Evolutionary conservation across 2,888 invertebrate species (phyloP).

Genomic region (Hyposoter dolosus): DNA sequence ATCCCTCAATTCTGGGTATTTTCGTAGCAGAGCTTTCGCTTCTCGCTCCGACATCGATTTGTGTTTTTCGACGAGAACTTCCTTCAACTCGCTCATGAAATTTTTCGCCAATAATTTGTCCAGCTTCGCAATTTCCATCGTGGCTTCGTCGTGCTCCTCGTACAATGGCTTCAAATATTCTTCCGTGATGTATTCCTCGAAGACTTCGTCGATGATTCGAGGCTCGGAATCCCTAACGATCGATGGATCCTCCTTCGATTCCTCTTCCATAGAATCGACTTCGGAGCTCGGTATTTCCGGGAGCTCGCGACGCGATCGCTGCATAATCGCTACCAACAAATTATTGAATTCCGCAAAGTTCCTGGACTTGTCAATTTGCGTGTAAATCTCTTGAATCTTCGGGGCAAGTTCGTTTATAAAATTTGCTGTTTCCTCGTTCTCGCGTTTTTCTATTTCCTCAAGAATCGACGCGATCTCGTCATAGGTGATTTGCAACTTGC

Average conservation of each 20-base stretch:
- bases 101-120: constrained; percentile 79
- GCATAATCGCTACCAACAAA: constrained; percentile 74
- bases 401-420: constrained; percentile 67
- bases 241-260: constrained; percentile 54
- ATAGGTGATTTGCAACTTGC: constrained; percentile 79
- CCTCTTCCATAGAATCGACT: not conserved
- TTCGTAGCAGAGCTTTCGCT: constrained; percentile 79
- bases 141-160: constrained; percentile 74
- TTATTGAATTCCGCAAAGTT: constrained; percentile 79
- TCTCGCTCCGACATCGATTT: constrained; percentile 82
- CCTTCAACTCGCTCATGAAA: constrained; percentile 82
- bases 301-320: constrained; percentile 8
- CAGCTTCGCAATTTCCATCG: constrained; percentile 73
- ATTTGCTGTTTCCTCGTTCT: constrained; percentile 64
- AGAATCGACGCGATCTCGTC: constrained; percentile 76
- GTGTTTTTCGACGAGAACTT: constrained; percentile 80
- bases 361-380: constrained; percentile 78
- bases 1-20: constrained; percentile 71
- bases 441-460: constrained; percentile 75
- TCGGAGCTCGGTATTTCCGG: constrained; percentile 16
- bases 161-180: constrained; percentile 79
- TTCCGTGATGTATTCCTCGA: constrained; percentile 82
- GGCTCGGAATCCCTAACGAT: constrained; percentile 75
- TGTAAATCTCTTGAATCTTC: constrained; percentile 74
- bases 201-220: constrained; percentile 82